Evolutionary conservation across 2,888 invertebrate species (phyloP), one percentile per base, ranked within the genome.

Genomic region (Pyrrhia umbra): DNA sequence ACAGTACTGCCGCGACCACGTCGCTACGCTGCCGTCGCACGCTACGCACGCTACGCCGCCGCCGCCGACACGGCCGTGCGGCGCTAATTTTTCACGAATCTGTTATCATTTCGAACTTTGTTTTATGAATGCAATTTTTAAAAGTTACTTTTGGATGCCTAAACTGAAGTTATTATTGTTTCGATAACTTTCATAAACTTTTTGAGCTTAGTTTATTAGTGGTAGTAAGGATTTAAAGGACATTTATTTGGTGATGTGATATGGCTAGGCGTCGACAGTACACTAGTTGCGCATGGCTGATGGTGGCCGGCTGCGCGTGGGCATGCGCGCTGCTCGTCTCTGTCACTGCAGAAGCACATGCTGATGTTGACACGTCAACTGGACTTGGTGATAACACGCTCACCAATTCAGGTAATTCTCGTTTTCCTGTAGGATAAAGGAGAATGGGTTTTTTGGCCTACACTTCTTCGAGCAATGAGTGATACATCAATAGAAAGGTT

Each of bases 301-400:
- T 86, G 79, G 67, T 88, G 70, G 83, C 85, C 46, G 75, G 87
- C 40, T 93, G 93, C 94, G 94, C 92, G 73, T 94, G 94, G 91
- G 93, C 93, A 85, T 93, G 92, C 90, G 93, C 91, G 83, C 78
- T 92, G 79, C 70, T 90, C 42, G 85, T 85, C 49, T 83, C 84
- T 54, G 84, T 85, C 47, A 83, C 85, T 39, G 88, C 84, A 51
- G 88, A 88, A 54, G 90, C 89, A 21, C 88, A 88, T 68, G 88
- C 93, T 23, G 95, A 95, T 73, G 91, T 93, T 50, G 95, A 95
- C 81, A 95, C 95, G 21, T 95, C 95, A 60, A 95, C 95, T 8
- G 95, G 95, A 9, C 90, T 92, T 40, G 92, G 95, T 6, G 95
- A 95, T 72, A 95, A 95, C 75, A 92, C 92, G 15, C 88, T 94